Conservation (phyloP, 2,797 vertebrate species). For the Silurus aristotelis region DNA sequence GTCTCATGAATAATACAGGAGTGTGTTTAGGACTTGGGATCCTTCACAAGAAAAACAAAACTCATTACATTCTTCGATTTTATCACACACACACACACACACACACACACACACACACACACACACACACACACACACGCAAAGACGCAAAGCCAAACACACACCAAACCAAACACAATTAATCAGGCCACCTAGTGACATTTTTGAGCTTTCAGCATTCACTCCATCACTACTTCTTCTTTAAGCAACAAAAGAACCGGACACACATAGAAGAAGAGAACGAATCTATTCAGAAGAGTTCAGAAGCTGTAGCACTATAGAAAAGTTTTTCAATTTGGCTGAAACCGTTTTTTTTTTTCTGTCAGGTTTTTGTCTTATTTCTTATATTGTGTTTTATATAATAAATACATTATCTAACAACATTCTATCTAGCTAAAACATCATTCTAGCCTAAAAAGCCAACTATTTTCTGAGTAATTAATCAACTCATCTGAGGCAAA, state of each 20-base stretch:
- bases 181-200: slow-evolving; percentile 56
- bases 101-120: slow-evolving; percentile 55
- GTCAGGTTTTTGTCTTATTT: no score
- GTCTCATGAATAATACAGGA: slow-evolving; percentile 68
- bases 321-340: background rate
- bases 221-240: slow-evolving; percentile 1
- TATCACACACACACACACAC: slow-evolving; percentile 54
- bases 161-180: slow-evolving; percentile 65
- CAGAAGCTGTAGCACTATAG: background rate
- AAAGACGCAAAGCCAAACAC: background rate
- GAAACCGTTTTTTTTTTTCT: background rate
- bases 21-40: slow-evolving; percentile 16
- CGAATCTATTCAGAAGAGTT: background rate
- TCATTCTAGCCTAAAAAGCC: no score
- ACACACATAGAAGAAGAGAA: background rate
- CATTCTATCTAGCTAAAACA: no score
- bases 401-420: no score
- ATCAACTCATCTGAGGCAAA: background rate
- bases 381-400: no score
- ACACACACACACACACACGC: slow-evolving; percentile 51
- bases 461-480: background rate
- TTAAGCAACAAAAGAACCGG: background rate
- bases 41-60: slow-evolving; percentile 57
- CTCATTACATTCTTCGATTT: slow-evolving; percentile 66
- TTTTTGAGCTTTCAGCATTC: background rate